Evolutionary conservation across 2,888 invertebrate species (phyloP), one percentile per base, ranked within the genome.

Genomic region (Calameuta idolon): DNA sequence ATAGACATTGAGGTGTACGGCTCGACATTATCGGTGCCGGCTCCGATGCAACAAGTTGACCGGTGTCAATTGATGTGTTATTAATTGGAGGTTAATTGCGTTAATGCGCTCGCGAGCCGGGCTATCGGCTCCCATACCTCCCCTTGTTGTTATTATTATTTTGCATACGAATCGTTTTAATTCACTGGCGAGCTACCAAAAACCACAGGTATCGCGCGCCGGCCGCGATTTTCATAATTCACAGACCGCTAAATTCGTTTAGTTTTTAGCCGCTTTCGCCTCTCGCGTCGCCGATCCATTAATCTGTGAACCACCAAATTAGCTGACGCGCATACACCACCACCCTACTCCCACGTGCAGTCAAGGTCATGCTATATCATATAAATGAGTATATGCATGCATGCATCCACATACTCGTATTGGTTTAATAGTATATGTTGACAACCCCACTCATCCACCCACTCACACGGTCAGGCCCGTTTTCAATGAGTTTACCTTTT

Each of bases 71-170:
- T 90, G 90, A 91, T 90, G 91, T 86, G 90, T 91, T 90, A 91
- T 91, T 91, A 91, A 91, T 91, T 89, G 89, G 88, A 87, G 88
- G 91, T 91, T 91, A 91, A 91, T 91, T 89, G 90, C 88, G 89
- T 90, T 91, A 91, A 91, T 91, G 89, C 87, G 89, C 87, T 86
- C 77, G 74, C 85, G 82, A 84, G 83, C 83, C 83, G 71, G 78
- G 34, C 69, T 34, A 71, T n/a, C 69, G 73, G 11, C 71, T 76
- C 69, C 74, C 69, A 34, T 33, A n/a, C 55, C 75, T 69, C 81
- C 83, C 83, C 82, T 77, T 83, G 85, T 87, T 89, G 55, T 90
- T 89, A 89, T 90, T 87, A 89, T 90, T 89, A 87, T 89, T 87
- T 87, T 85, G 85, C 85, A 86, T 86, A 86, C 84, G 84, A 87